Base-by-base conservation (phyloP, 2,888 invertebrate genomes). In the Acronicta psi region DNA sequence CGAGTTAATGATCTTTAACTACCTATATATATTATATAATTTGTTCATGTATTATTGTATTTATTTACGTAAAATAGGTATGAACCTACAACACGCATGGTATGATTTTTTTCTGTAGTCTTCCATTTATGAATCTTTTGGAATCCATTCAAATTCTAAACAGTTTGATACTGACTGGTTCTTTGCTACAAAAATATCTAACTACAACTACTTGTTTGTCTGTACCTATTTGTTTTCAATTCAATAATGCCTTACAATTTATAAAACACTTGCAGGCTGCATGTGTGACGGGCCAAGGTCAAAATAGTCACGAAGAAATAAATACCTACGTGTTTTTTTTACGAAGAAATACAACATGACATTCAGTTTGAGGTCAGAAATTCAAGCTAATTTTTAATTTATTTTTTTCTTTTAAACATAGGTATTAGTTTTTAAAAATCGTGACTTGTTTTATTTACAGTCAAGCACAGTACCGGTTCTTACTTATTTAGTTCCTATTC, bases 201-300 rank as follows among this genome's bases (percentile, higher is more conserved):
- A 11, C 1, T 2, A 29, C 3, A 38, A 16, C 8, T 17, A n/a
- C 14, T 36, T 45, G 29, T 37, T 29, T 34, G 11, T 51, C 11
- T 56, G 53, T 53, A 53, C 59, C 42, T 44, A 38, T 44, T n/a
- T 46, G 43, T 58, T 58, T 56, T 37, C 58, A 69, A 64, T 63
- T 59, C 57, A 70, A 69, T 64, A 73, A 49, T 82, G 83, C 87
- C 85, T 83, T 76, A 73, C 80, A 79, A 75, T 69, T 37, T 49
- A 78, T 79, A 81, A 76, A 70, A 76, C 73, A 80, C 66, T 73
- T 64, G 64, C 56, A 69, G 63, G 50, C 67, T 68, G 70, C 65
- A 56, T 55, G 65, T 75, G 75, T 74, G 82, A 81, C 75, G 69
- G 71, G 67, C 72, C 86, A 86, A 90, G 90, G 89, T 69, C 82